Percentiles rank a stretch among this genome's conserved stretches.
Conservation (phyloP, 2,797 vertebrate genomes). For the Leuciscus waleckii region DNA sequence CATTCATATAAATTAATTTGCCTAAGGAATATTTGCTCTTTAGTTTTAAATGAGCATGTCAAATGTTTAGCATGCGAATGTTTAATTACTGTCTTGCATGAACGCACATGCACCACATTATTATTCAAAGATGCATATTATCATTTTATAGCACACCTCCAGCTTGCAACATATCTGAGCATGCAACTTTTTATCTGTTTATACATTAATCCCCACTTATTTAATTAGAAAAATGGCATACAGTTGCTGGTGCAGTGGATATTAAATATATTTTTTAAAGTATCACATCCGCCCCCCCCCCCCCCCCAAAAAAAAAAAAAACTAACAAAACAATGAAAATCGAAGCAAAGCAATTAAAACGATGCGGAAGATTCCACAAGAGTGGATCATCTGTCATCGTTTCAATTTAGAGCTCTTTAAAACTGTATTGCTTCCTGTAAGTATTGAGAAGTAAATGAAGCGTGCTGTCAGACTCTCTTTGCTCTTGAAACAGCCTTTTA, state of each 20-base stretch:
- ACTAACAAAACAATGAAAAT: too few relatives aligned
- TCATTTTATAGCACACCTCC: conserved; percentile 4
- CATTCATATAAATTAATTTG: neutral
- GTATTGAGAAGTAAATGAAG: conserved; percentile 36
- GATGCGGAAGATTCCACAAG: conserved; percentile 30
- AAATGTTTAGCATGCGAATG: neutral
- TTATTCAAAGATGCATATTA: conserved; percentile 2
- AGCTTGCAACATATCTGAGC: conserved; percentile 2
- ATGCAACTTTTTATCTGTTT: conserved; percentile 7
- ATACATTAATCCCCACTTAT: conserved; percentile 5
- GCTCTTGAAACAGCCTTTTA: conserved; percentile 26
- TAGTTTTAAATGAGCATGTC: conserved; percentile 1
- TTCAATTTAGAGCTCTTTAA: conserved; percentile 33
- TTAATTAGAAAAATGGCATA: conserved; percentile 15
- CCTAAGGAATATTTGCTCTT: neutral
- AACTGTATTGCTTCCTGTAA: neutral
- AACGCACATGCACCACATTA: conserved; percentile 4
- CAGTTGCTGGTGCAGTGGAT: neutral
- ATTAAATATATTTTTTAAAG: neutral
- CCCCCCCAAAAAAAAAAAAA: too few relatives aligned
- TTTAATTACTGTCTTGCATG: conserved; percentile 15
- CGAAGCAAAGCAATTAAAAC: conserved; percentile 50
- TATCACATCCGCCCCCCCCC: neutral
- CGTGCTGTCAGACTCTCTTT: conserved; percentile 26
- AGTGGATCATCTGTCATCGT: conserved; percentile 22